A percentile compares a stretch with the other conserved stretches of the same genome.
Evolutionary conservation across 2,888 invertebrate species (phyloP).

Genomic region (Laothoe populi): DNA sequence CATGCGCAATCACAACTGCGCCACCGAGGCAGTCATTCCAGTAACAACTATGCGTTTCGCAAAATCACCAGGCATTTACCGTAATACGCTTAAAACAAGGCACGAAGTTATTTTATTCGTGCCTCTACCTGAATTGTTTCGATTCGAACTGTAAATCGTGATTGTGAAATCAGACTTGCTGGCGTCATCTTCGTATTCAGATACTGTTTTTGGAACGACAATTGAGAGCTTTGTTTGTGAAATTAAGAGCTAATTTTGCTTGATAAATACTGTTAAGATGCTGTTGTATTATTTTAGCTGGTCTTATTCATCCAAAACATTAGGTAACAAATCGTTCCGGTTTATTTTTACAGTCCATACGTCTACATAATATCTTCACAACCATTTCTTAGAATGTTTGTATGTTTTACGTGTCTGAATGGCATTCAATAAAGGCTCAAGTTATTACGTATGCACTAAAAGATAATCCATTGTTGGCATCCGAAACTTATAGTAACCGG

Average conservation of each 20-base stretch:
- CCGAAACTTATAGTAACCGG: slow-evolving; percentile 45
- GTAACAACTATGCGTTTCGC: no score
- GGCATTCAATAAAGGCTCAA: slow-evolving; percentile 5
- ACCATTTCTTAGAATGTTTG: background rate
- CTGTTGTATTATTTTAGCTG: no score
- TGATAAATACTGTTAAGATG: slow-evolving; percentile 1
- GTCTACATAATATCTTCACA: background rate
- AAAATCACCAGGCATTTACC: background rate
- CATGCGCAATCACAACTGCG: no score
- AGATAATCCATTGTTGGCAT: slow-evolving; percentile 38
- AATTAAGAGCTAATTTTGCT: background rate
- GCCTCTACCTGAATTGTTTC: background rate
- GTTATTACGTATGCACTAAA: slow-evolving; percentile 24
- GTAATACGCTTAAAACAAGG: background rate
- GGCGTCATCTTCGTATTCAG: background rate
- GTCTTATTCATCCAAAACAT: no score
- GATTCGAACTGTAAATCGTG: background rate
- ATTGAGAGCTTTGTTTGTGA: background rate
- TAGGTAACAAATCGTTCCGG: no score
- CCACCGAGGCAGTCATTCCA: no score
- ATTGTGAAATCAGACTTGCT: slow-evolving; percentile 9
- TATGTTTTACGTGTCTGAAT: slow-evolving; percentile 7
- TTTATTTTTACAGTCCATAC: background rate
- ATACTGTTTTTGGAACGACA: background rate
- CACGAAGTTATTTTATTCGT: background rate